phyloP scores from a whole-genome alignment of 2,797 vertebrate genomes.

The Brachyalestes nurse region DNA sequence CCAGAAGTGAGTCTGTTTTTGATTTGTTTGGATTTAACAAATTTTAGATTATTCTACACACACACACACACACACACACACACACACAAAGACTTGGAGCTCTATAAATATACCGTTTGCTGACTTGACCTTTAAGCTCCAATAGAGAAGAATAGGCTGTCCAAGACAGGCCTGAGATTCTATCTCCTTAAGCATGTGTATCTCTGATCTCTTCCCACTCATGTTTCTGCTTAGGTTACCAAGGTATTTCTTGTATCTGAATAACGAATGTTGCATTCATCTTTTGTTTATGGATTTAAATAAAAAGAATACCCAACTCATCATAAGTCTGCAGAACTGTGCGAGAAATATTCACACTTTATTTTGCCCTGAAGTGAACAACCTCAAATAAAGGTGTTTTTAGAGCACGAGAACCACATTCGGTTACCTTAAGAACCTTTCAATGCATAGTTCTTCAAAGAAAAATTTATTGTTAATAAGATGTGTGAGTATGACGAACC shows the following conservation, averaged over 20 bases:
- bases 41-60: not conserved
- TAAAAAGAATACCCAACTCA: not conserved
- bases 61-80: not conserved
- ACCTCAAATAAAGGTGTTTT: not conserved
- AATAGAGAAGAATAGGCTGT: slow-evolving; percentile 14
- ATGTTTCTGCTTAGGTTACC: not conserved
- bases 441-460: too few relatives aligned
- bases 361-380: not conserved
- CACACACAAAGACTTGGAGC: not conserved
- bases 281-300: not conserved
- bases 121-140: slow-evolving; percentile 20
- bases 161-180: not conserved
- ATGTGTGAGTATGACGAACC: too few relatives aligned
- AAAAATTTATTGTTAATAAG: not conserved
- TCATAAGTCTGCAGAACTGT: not conserved
- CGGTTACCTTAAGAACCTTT: not conserved
- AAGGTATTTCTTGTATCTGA: not conserved
- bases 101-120: slow-evolving; percentile 5
- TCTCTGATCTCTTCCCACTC: slow-evolving; percentile 7
- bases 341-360: not conserved
- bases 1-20: not conserved
- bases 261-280: not conserved
- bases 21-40: not conserved
- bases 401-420: not conserved
- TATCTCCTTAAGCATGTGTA: slow-evolving; percentile 23